Evolutionary conservation across 2,888 invertebrate species (phyloP), one percentile per base, ranked within the genome.

Genomic region (Drosophila infuscata): DNA sequence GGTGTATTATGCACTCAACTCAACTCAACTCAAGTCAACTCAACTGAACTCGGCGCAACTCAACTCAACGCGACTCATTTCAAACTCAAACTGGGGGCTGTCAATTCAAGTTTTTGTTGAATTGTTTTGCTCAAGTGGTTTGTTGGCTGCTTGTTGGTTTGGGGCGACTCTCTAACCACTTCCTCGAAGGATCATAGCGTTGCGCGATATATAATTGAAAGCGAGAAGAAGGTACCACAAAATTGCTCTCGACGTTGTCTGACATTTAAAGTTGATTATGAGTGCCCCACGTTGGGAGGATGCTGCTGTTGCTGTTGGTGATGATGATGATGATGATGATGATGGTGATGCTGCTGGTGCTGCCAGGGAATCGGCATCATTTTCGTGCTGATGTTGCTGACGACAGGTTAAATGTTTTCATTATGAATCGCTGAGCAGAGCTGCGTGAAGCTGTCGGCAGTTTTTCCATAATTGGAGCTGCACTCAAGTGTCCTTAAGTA

Each of bases 401-500:
- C 89, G 90, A 88, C 87, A 90, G 90, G 87, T 88, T 88, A 90
- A 88, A 88, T 90, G 87, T 88, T 90, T 88, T 88, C 89, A 90
- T 90, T 88, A 89, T 89, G 88, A 90, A 72, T 88, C 71, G 83
- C 63, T 71, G 75, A 62, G 63, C 70, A 56, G 66, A 41, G 81
- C 72, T 46, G 46, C 46, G 46, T 46, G 33, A 54, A 36, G 36
- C 56, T 69, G 78, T 56, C 65, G 73, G 66, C 74, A 56, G 48
- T 64, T 75, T 65, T 65, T 81, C 75, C 73, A 84, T 88, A 88
- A 88, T 88, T 88, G 85, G 81, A 88, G 85, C 82, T 79, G 90
- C 79, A 75, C 76, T 90, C 89, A 82, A 89, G 88, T 80, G 76
- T 67, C 71, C 76, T 90, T 66, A 79, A 81, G 83, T 77, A 54